A percentile compares a stretch with the other conserved stretches of the same genome.
These are phyloP conservation scores for Ceyx margarethae DNA, from an alignment of 2,113 vertebrate species.

Conservation along the genomic window DNA sequence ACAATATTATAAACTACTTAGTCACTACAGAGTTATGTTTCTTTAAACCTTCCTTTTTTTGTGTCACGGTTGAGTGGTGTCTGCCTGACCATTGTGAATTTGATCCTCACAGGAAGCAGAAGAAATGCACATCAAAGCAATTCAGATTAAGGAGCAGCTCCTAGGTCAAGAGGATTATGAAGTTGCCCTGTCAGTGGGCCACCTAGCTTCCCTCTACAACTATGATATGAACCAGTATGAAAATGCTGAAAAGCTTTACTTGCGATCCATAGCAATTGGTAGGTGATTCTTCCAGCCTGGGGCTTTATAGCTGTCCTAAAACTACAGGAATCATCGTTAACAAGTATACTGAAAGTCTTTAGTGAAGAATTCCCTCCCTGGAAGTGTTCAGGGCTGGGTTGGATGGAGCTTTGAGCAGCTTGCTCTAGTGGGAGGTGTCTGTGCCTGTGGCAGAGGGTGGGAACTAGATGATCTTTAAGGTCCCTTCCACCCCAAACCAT, in stretches of 20 bases:
- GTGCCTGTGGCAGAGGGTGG: not conserved
- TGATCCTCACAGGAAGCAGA: conserved; percentile 87
- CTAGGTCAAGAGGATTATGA: conserved; percentile 98
- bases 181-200: conserved; percentile 96
- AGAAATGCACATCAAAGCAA: conserved; percentile 99
- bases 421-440: not conserved
- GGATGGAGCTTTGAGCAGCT: not conserved
- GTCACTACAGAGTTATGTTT: rapidly evolving
- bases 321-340: too few relatives aligned
- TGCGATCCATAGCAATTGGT: conserved; percentile 98
- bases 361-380: not conserved
- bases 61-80: rapidly evolving
- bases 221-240: conserved; percentile 99
- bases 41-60: not conserved
- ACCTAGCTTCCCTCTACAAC: conserved; percentile 97
- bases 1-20: not conserved
- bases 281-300: not conserved
- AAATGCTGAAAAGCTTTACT: conserved; percentile 95
- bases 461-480: not conserved
- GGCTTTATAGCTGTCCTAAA: rapidly evolving
- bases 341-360: not conserved
- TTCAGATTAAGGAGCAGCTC: conserved; percentile 98
- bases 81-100: not conserved
- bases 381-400: too few relatives aligned
- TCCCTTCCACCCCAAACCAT: not conserved